Evolutionary conservation across 2,797 vertebrate genomes (phyloP).

Genomic region (Petrocephalus schoutedeni): DNA sequence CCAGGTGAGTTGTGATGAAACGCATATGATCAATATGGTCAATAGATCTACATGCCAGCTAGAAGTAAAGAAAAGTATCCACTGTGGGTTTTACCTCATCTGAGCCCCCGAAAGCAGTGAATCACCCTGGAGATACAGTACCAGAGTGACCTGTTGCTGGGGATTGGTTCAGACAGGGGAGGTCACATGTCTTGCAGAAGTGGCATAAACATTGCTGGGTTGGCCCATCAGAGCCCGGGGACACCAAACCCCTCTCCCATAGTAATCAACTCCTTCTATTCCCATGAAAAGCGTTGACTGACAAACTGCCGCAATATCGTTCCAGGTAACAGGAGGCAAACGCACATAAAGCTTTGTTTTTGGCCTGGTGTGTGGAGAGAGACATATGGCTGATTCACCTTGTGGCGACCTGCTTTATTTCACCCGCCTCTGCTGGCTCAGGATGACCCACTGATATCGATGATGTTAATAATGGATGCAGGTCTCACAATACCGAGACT

Average conservation of each 20-base stretch:
- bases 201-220: background rate
- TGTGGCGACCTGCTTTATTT: background rate
- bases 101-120: background rate
- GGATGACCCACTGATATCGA: background rate
- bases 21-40: background rate
- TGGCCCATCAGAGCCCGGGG: background rate
- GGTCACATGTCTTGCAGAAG: background rate
- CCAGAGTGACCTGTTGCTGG: background rate
- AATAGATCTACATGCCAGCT: background rate
- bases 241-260: background rate
- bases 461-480: constrained; percentile 16
- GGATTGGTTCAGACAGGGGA: background rate
- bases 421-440: background rate
- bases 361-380: background rate
- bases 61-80: background rate
- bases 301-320: background rate
- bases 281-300: background rate
- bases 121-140: background rate
- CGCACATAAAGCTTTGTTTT: background rate
- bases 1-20: background rate
- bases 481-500: background rate
- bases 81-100: background rate
- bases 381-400: constrained; percentile 12
- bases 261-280: background rate
- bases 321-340: constrained; percentile 10